Evolutionary conservation across 1,140 invertebrate species (phyloP).

Genomic region (Eciton burchellii): DNA sequence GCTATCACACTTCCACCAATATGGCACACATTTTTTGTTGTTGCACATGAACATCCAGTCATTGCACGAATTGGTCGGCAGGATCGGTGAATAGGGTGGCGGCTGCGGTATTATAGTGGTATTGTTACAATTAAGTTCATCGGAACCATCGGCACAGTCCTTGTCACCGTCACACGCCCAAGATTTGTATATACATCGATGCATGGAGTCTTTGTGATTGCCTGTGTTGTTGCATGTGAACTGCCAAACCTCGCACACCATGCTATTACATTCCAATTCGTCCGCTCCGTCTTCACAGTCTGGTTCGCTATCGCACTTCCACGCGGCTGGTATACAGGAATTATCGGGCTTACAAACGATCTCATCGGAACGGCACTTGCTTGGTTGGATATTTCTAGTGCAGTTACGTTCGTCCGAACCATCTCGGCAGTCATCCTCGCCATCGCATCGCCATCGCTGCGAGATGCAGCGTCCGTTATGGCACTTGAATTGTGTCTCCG

Average conservation of each 20-base stretch:
- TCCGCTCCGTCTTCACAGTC: slow-evolving; percentile 81
- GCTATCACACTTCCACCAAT: slow-evolving; percentile 92
- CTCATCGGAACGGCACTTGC: slow-evolving; percentile 84
- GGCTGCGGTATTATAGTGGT: slow-evolving; percentile 70
- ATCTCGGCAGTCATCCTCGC: slow-evolving; percentile 87
- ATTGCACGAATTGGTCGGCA: slow-evolving; percentile 87
- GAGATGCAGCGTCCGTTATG: slow-evolving; percentile 88
- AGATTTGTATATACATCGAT: slow-evolving; percentile 81
- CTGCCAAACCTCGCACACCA: slow-evolving; percentile 85
- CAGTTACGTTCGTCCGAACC: slow-evolving; percentile 89
- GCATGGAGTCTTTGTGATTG: slow-evolving; percentile 59
- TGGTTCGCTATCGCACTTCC: slow-evolving; percentile 88
- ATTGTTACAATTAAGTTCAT: slow-evolving; percentile 91
- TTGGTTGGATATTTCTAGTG: slow-evolving; percentile 74
- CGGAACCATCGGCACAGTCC: slow-evolving; percentile 89
- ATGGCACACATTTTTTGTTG: slow-evolving; percentile 92
- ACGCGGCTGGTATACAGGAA: slow-evolving; percentile 86
- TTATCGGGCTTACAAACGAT: slow-evolving; percentile 84
- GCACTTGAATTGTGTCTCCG: slow-evolving; percentile 87
- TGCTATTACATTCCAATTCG: slow-evolving; percentile 79
- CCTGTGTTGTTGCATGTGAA: slow-evolving; percentile 81
- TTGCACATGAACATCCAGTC: slow-evolving; percentile 92
- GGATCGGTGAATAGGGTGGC: slow-evolving; percentile 73
- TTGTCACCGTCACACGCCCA: slow-evolving; percentile 91
- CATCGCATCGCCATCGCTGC: slow-evolving; percentile 89